These are phyloP conservation scores for Heloderma charlesbogerti DNA, from an alignment of 2,113 vertebrate genomes.

Conservation along the genomic window DNA sequence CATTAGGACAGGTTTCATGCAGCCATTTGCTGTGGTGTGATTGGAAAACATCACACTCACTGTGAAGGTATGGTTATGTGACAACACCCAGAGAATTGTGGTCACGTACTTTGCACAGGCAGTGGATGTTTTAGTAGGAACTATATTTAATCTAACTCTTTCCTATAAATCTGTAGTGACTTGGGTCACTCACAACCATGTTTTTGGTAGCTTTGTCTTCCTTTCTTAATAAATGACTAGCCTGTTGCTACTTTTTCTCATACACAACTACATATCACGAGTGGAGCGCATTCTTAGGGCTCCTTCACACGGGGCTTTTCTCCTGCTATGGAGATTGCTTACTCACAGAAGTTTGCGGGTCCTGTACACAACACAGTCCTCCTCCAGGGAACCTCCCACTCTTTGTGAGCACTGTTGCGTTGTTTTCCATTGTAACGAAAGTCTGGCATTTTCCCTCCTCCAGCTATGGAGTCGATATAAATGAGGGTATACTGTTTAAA, in stretches of 20 bases:
- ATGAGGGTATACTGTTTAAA: no score
- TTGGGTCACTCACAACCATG: not conserved
- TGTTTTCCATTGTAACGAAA: no score
- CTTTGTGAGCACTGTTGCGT: no score
- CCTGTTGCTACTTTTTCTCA: not conserved
- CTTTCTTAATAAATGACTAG: not conserved
- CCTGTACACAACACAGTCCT: no score
- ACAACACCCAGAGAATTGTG: not conserved
- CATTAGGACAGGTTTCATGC: not conserved
- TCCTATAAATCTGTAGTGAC: not conserved
- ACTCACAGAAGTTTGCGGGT: no score
- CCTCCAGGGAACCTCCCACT: no score
- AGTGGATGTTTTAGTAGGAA: not conserved
- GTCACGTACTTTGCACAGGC: not conserved
- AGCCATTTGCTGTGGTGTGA: not conserved
- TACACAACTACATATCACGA: not conserved
- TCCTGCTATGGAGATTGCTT: no score
- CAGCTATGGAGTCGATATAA: no score
- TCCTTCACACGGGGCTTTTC: no score
- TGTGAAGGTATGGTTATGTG: not conserved
- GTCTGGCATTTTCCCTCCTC: no score
- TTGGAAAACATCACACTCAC: not conserved
- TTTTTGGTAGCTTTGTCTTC: not conserved
- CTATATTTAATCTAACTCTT: not conserved
- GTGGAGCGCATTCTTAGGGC: not conserved